Evolutionary conservation across 2,113 vertebrate genomes (phyloP).

Genomic region (Rhombomys opimus): DNA sequence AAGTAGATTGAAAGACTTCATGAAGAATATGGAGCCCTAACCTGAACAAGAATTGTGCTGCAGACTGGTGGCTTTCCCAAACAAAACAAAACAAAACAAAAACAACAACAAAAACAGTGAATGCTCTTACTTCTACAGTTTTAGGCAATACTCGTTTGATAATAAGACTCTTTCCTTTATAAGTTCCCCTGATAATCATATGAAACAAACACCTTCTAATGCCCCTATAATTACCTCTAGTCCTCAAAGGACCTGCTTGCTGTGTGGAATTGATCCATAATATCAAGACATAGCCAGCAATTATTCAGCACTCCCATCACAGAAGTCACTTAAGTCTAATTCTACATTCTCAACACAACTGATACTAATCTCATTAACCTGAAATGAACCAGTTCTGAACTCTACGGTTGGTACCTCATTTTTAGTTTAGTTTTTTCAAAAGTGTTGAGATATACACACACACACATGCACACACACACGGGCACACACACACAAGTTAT

Average conservation of each 20-base stretch:
- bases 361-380: neutral
- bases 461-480: no score
- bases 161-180: neutral
- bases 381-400: conserved; percentile 21
- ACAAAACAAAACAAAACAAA: no score
- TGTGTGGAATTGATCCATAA: neutral
- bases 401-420: neutral
- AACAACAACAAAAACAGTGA: no score
- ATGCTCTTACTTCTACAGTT: neutral
- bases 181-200: neutral
- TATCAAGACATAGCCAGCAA: neutral
- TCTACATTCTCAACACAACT: neutral
- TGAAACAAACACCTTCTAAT: neutral
- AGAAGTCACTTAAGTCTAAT: neutral
- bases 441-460: neutral
- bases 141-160: neutral
- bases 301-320: neutral
- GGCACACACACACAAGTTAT: neutral
- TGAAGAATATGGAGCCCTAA: neutral
- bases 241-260: neutral
- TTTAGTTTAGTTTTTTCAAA: neutral
- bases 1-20: neutral
- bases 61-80: neutral
- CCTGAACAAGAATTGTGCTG: neutral
- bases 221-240: neutral